phyloP scores from a whole-genome alignment of 2,113 vertebrate species.

The Ailurus styani region DNA sequence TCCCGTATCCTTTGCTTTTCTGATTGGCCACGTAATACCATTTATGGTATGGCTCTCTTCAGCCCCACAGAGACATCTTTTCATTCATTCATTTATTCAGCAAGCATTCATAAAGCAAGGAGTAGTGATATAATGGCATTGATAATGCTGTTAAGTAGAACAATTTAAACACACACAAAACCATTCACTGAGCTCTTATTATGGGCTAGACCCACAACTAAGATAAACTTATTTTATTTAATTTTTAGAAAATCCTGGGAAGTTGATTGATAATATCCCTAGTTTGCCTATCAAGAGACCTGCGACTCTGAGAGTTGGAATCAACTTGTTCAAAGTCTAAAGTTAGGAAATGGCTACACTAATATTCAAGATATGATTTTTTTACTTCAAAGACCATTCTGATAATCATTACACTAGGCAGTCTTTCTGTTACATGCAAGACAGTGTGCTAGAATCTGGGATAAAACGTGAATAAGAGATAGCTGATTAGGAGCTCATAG shows the following conservation, averaged over 20 bases:
- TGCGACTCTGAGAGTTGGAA: background rate
- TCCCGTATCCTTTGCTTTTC: background rate
- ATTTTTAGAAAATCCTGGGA: background rate
- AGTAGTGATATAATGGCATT: background rate
- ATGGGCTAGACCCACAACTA: background rate
- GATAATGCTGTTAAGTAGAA: background rate
- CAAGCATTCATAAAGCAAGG: background rate
- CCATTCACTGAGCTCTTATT: background rate
- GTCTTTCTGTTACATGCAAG: background rate
- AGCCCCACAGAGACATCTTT: background rate
- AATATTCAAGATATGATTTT: background rate
- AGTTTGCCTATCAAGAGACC: background rate
- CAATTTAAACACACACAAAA: background rate
- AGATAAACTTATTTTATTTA: background rate
- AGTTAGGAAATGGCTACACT: background rate
- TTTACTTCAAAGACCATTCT: background rate
- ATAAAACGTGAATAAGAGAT: background rate
- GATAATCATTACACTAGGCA: background rate
- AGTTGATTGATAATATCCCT: background rate
- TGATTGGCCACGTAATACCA: background rate
- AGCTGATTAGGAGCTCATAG: background rate
- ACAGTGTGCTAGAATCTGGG: background rate
- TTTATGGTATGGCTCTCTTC: background rate
- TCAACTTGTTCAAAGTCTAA: background rate
- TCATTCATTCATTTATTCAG: background rate